Evolutionary conservation across 2,888 invertebrate species (phyloP).

Genomic region (Eupelmus urozonus): DNA sequence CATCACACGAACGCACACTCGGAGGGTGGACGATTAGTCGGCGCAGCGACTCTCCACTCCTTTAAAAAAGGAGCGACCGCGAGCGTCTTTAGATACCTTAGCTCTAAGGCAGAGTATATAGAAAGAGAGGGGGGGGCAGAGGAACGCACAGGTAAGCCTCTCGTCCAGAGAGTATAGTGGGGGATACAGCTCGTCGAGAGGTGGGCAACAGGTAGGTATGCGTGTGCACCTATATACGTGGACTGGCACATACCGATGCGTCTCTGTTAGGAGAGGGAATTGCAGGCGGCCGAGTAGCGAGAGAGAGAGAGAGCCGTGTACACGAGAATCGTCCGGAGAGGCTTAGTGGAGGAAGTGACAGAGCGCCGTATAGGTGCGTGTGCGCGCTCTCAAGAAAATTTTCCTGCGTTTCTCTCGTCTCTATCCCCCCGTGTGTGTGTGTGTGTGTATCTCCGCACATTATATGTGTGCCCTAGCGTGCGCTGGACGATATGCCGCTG

Average conservation of each 20-base stretch:
- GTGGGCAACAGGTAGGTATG: conserved; percentile 57
- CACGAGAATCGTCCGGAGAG: too few species aligned
- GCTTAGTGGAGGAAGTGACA: conserved; percentile 19
- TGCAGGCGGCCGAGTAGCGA: conserved; percentile 14
- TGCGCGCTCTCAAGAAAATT: not conserved
- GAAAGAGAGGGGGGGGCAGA: not conserved
- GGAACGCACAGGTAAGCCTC: not conserved
- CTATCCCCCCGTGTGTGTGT: not conserved
- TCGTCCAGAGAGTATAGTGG: not conserved
- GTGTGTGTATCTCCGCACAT: conserved; percentile 1
- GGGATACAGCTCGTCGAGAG: not conserved
- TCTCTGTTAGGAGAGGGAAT: conserved; percentile 36
- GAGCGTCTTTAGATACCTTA: not conserved
- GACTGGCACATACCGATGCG: conserved; percentile 58
- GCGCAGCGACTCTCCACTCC: too few species aligned
- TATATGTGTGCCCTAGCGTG: not conserved
- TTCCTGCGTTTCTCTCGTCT: too few species aligned
- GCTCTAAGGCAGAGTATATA: too few species aligned
- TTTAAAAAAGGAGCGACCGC: conserved; percentile 5
- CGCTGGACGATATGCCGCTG: not conserved
- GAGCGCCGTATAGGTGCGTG: too few species aligned
- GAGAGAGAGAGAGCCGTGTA: too few species aligned
- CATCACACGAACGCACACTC: too few species aligned
- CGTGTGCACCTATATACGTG: conserved; percentile 59
- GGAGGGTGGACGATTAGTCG: not conserved